Percentiles rank a stretch among this genome's conserved stretches.
Evolutionary conservation across 2,113 vertebrate genomes (phyloP).

Genomic region (Malurus cyaneus): DNA sequence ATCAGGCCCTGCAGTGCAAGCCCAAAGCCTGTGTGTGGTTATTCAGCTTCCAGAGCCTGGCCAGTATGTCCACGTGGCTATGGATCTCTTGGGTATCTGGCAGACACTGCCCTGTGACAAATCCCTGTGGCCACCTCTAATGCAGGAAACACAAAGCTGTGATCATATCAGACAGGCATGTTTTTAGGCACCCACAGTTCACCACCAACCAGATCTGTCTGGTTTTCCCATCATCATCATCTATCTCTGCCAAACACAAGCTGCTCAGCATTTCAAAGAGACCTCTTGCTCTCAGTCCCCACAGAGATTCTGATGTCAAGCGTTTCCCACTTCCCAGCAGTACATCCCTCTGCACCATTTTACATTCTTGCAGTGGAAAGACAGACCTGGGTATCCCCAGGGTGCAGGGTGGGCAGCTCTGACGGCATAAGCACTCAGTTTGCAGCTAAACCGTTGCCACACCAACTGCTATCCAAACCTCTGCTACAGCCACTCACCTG

Average conservation of each 20-base stretch:
- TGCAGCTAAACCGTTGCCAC: background rate
- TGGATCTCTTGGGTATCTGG: background rate
- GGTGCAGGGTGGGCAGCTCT: background rate
- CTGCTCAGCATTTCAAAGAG: background rate
- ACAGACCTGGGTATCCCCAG: background rate
- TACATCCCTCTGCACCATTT: background rate
- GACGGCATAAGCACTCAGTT: rapidly evolving
- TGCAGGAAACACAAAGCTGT: rapidly evolving
- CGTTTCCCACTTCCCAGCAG: background rate
- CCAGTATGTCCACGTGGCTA: background rate
- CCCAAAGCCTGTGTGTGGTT: background rate
- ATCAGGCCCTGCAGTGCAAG: background rate
- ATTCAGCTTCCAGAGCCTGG: background rate
- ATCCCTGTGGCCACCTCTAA: background rate
- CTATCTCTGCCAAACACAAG: background rate
- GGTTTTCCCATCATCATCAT: background rate
- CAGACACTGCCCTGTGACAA: background rate
- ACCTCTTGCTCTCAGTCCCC: background rate
- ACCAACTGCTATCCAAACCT: background rate
- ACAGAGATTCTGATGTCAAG: background rate
- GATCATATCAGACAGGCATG: background rate
- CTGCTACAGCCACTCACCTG: background rate
- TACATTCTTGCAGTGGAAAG: background rate
- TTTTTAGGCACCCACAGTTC: background rate
- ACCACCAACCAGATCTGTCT: background rate